Percentiles rank a stretch among this genome's conserved stretches.
Evolutionary conservation across 1,140 invertebrate species (phyloP).

Genomic region (Drosophila baimaii): DNA sequence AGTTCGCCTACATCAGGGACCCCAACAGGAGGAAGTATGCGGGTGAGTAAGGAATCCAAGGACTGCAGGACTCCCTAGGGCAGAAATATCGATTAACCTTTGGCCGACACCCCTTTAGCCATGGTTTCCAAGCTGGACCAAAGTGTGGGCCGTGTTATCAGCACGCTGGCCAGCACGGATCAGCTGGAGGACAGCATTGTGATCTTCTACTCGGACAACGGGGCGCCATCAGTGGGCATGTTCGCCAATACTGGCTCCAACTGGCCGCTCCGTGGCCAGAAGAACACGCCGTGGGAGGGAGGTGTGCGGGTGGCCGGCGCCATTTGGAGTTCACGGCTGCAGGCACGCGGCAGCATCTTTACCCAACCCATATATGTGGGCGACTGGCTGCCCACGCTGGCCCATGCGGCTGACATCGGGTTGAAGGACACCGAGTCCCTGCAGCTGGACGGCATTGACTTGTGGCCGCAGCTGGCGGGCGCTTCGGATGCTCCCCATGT

Average conservation of each 20-base stretch:
- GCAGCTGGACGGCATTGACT: constrained; percentile 87
- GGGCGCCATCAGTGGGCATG: constrained; percentile 89
- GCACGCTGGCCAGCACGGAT: constrained; percentile 87
- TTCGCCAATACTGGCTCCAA: constrained; percentile 93
- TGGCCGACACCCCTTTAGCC: constrained; percentile 84
- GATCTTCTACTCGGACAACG: constrained; percentile 91
- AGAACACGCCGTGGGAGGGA: constrained; percentile 94
- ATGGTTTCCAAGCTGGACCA: constrained; percentile 95
- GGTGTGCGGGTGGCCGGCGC: constrained; percentile 91
- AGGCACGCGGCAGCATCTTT: constrained; percentile 86
- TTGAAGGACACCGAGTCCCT: constrained; percentile 84
- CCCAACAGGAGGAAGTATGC: constrained; percentile 90
- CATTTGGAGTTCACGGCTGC: constrained; percentile 89
- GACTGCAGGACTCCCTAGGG: no score
- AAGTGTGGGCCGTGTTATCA: constrained; percentile 91
- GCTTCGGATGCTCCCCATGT: constrained; percentile 74
- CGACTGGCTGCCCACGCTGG: constrained; percentile 95
- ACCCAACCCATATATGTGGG: constrained; percentile 91
- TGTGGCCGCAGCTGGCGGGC: constrained; percentile 87
- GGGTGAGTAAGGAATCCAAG: constrained; percentile 84
- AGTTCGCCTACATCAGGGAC: constrained; percentile 90
- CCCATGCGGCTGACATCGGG: constrained; percentile 85
- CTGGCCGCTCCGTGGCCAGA: constrained; percentile 93
- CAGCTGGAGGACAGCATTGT: constrained; percentile 91
- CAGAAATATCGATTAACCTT: no score